Evolutionary conservation across 2,113 vertebrate genomes (phyloP).

Genomic region (Eonycteris spelaea): DNA sequence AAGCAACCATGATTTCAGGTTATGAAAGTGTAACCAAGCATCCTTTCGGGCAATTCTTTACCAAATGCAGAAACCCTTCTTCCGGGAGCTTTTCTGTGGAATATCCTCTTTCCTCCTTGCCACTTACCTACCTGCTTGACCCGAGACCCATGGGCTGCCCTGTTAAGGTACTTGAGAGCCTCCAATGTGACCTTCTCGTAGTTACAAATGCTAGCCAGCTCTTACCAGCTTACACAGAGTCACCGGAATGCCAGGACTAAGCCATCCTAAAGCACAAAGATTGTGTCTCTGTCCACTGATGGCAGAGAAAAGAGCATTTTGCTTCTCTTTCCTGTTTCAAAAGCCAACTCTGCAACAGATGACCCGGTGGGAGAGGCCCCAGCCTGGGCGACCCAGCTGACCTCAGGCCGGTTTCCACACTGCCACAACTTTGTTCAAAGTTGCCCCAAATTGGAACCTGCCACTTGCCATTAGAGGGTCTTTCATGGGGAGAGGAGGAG

Average conservation of each 20-base stretch:
- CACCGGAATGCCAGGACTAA: conserved; percentile 71
- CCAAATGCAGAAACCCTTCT: conserved; percentile 51
- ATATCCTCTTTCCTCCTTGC: not conserved
- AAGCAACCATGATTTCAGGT: conserved; percentile 67
- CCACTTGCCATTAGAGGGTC: conserved; percentile 58
- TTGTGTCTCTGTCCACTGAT: conserved; percentile 76
- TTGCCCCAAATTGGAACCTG: conserved; percentile 70
- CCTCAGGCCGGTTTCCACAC: conserved; percentile 47
- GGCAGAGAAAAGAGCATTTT: conserved; percentile 74
- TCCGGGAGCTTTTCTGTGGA: not conserved
- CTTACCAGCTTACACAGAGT: conserved; percentile 79
- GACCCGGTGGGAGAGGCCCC: not conserved
- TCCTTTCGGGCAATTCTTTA: conserved; percentile 38
- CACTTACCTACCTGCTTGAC: not conserved
- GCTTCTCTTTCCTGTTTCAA: conserved; percentile 74
- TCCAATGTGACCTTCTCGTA: not conserved
- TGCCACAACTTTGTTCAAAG: conserved; percentile 65
- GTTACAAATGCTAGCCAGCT: not conserved
- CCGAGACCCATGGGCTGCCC: conserved; percentile 22
- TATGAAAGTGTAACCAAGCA: conserved; percentile 43
- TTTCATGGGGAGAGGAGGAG: conserved; percentile 30
- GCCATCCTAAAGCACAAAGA: conserved; percentile 83
- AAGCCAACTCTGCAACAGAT: conserved; percentile 55
- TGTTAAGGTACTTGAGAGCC: not conserved
- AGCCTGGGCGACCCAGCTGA: not conserved